phyloP scores from a whole-genome alignment of 2,797 vertebrate species.

The Dipus sagitta region DNA sequence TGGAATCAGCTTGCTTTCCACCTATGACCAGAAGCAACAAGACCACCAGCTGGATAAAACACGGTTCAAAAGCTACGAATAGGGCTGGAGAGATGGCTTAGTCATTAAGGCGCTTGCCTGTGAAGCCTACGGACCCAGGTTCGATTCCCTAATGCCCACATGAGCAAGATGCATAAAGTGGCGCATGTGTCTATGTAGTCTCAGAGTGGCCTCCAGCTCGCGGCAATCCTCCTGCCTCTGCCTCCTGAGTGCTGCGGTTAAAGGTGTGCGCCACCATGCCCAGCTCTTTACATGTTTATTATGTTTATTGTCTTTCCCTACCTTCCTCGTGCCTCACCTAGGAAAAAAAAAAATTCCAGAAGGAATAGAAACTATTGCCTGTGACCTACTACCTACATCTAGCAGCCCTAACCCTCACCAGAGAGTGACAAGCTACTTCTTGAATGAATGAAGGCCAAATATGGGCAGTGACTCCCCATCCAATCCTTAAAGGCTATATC shows the following conservation, averaged over 20 bases:
- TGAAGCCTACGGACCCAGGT: too few relatives aligned
- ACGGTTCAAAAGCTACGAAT: neutral
- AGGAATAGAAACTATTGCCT: neutral
- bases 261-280: too few relatives aligned
- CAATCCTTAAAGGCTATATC: neutral
- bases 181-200: too few relatives aligned
- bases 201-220: too few relatives aligned
- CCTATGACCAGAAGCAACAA: constrained; percentile 85
- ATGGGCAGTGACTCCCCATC: neutral
- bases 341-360: neutral
- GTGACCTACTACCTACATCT: neutral
- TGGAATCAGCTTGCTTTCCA: constrained; percentile 94
- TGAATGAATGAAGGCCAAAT: neutral
- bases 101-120: too few relatives aligned
- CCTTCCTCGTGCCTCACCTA: neutral
- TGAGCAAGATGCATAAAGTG: too few relatives aligned
- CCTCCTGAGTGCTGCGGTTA: too few relatives aligned
- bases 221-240: too few relatives aligned
- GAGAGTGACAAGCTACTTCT: neutral
- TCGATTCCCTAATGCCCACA: too few relatives aligned
- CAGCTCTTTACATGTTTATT: constrained; percentile 8
- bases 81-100: too few relatives aligned
- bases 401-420: too few relatives aligned
- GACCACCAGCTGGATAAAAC: constrained; percentile 34
- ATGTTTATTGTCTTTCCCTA: neutral